Percentiles rank a stretch among this genome's conserved stretches.
Conservation (phyloP, 1,140 invertebrate species). For the Drosophila mauritiana region DNA sequence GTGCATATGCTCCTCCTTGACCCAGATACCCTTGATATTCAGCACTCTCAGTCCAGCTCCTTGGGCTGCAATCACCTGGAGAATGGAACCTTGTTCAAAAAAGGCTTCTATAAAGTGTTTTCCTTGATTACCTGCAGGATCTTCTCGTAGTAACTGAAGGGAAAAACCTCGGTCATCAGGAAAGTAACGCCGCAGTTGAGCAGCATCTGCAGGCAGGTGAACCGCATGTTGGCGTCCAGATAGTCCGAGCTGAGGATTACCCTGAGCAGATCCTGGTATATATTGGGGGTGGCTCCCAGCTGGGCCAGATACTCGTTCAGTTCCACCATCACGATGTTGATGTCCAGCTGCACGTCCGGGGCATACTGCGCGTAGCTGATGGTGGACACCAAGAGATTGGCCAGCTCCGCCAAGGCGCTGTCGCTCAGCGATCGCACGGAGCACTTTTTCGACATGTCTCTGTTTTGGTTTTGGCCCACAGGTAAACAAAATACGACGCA, state of each 20-base stretch:
- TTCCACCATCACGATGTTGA: constrained; percentile 86
- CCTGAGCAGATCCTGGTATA: constrained; percentile 88
- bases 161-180: constrained; percentile 88
- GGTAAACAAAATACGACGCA: constrained; percentile 74
- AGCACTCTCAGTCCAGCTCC: constrained; percentile 87
- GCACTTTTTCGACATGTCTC: constrained; percentile 80
- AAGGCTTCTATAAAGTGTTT: neutral
- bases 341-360: constrained; percentile 86
- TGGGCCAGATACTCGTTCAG: constrained; percentile 86
- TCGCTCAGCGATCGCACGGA: constrained; percentile 76
- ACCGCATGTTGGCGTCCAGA: constrained; percentile 87
- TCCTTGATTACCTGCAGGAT: constrained; percentile 86
- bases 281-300: constrained; percentile 86
- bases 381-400: constrained; percentile 80
- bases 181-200: constrained; percentile 87
- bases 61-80: constrained; percentile 86
- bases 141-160: constrained; percentile 88
- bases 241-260: constrained; percentile 87
- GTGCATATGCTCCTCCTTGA: constrained; percentile 88
- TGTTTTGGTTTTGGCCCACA: constrained; percentile 39
- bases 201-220: constrained; percentile 87
- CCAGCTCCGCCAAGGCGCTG: constrained; percentile 71
- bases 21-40: constrained; percentile 89
- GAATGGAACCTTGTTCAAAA: neutral
- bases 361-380: constrained; percentile 77